These are phyloP conservation scores for Varanus komodoensis DNA, from an alignment of 2,113 vertebrate genomes.

Conservation along the genomic window DNA sequence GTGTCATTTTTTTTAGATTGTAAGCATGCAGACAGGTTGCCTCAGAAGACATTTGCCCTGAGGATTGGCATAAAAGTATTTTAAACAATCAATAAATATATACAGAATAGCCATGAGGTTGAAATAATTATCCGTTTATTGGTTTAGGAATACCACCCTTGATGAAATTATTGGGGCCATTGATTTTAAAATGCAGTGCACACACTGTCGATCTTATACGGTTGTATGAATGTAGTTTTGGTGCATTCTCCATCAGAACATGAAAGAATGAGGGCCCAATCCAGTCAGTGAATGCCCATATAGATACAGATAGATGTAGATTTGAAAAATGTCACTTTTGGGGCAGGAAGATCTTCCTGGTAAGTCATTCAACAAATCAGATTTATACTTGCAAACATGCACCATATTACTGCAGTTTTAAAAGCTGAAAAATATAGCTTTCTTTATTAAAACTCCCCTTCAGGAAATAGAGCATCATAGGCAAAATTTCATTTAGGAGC, in stretches of 20 bases:
- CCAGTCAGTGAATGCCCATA: neutral
- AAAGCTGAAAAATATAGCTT: neutral
- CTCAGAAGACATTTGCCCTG: too few relatives aligned
- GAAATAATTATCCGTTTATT: too few relatives aligned
- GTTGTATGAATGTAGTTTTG: neutral
- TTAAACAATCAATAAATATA: too few relatives aligned
- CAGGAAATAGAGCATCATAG: slow-evolving; percentile 32
- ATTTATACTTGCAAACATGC: neutral
- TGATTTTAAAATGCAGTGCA: neutral
- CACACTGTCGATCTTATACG: neutral
- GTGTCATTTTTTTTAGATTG: too few relatives aligned
- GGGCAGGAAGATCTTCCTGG: rapidly evolving
- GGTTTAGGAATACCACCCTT: neutral
- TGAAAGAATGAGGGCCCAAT: neutral
- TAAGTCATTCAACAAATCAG: neutral
- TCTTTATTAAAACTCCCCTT: slow-evolving; percentile 33
- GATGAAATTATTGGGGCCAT: too few relatives aligned
- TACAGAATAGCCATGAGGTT: too few relatives aligned
- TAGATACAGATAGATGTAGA: too few relatives aligned
- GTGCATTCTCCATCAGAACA: rapidly evolving
- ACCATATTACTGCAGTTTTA: neutral
- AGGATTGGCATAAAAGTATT: too few relatives aligned
- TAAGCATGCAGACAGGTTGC: too few relatives aligned
- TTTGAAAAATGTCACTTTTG: neutral
- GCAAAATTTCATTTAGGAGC: slow-evolving; percentile 54